phyloP scores from a whole-genome alignment of 2,113 vertebrate species.

The Lasiurus cinereus region DNA sequence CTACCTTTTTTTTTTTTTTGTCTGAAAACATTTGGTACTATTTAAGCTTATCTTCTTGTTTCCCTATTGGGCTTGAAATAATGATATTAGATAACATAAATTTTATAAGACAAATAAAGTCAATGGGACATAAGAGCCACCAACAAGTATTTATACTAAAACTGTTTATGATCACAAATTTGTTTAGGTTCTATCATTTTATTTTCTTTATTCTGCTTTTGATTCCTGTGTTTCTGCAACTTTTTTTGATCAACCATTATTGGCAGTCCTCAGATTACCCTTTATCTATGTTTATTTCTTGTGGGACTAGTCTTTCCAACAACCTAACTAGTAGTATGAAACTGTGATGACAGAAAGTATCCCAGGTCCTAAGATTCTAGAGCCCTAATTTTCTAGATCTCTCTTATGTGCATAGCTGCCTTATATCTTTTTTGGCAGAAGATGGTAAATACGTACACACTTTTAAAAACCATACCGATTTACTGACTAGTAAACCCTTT shows the following conservation, averaged over 20 bases:
- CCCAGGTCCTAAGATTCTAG: background rate
- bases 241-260: background rate
- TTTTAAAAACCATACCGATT: background rate
- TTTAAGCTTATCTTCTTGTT: conserved; percentile 47
- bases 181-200: background rate
- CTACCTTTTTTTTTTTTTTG: conserved; percentile 11
- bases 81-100: conserved; percentile 14
- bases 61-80: conserved; percentile 37
- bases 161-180: background rate
- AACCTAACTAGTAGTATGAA: background rate
- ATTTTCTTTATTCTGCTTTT: background rate
- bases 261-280: background rate
- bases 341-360: background rate
- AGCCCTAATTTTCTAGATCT: background rate
- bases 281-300: background rate
- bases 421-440: background rate
- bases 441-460: background rate
- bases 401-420: background rate
- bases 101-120: conserved; percentile 65
- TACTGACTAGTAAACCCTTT: background rate
- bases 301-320: background rate
- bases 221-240: background rate
- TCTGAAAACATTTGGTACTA: conserved; percentile 33
- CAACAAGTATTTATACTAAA: background rate
- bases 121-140: conserved; percentile 4